These are phyloP conservation scores for Felis chaus DNA, from an alignment of 2,113 vertebrate genomes.

Conservation along the genomic window DNA sequence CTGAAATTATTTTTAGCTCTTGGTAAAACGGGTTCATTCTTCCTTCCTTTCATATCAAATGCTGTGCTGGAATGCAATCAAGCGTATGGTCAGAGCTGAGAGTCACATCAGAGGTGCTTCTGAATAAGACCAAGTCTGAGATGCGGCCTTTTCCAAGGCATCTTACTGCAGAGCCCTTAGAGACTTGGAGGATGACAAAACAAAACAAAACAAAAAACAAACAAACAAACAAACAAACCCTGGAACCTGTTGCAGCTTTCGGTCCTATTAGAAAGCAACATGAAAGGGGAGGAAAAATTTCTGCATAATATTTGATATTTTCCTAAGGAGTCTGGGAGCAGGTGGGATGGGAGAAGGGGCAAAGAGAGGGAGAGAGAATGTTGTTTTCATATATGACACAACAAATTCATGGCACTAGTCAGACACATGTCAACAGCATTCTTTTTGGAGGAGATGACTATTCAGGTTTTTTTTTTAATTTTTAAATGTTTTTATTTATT, in stretches of 20 bases:
- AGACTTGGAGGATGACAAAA: not conserved
- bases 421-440: not conserved
- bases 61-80: conserved; percentile 30
- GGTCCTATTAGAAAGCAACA: not conserved
- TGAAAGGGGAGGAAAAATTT: not conserved
- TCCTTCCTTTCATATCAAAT: conserved; percentile 47
- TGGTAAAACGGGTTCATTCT: conserved; percentile 49
- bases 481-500: not conserved
- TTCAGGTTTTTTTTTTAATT: not conserved
- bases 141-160: not conserved
- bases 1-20: conserved; percentile 73
- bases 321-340: not conserved
- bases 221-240: not conserved
- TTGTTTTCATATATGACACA: not conserved
- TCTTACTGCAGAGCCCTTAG: not conserved
- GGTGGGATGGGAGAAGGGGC: not conserved
- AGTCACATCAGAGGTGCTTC: not conserved
- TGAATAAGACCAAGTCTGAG: conserved; percentile 2
- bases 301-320: not conserved
- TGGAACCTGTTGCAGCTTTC: not conserved
- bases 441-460: not conserved
- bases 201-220: no score
- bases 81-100: not conserved
- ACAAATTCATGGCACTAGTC: not conserved
- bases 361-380: not conserved